Conservation (phyloP, 2,888 invertebrate genomes). For the Aspidapion aeneum region DNA sequence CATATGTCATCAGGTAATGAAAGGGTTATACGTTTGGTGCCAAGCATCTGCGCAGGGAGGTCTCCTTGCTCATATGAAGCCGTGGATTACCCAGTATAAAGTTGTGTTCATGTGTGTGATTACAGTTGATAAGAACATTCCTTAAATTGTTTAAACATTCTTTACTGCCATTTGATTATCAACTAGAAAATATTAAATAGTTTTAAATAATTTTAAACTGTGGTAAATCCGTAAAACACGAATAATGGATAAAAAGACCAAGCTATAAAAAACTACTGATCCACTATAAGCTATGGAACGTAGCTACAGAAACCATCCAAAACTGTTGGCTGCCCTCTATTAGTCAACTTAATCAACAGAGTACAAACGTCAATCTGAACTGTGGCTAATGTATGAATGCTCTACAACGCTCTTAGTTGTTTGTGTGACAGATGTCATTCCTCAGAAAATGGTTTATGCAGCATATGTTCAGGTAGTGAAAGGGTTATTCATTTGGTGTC, state of each 20-base stretch:
- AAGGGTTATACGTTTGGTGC: conserved; percentile 84
- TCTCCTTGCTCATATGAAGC: conserved; percentile 81
- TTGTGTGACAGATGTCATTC: conserved; percentile 77
- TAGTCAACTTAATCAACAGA: conserved; percentile 82
- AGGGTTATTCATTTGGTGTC: conserved; percentile 88
- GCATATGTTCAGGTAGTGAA: conserved; percentile 77
- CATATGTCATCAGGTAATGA: conserved; percentile 81
- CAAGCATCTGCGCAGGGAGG: conserved; percentile 97
- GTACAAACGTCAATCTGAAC: conserved; percentile 72
- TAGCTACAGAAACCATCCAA: conserved; percentile 69
- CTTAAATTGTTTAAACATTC: too few relatives aligned
- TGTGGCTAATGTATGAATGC: conserved; percentile 77
- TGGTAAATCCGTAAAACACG: too few relatives aligned
- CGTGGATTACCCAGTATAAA: conserved; percentile 79
- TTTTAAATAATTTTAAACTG: too few relatives aligned
- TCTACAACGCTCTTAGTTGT: conserved; percentile 67
- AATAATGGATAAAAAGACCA: too few relatives aligned
- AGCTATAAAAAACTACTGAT: conserved; percentile 79
- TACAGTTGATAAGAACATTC: conserved; percentile 20
- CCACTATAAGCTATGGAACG: conserved; percentile 73
- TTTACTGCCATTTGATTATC: too few relatives aligned
- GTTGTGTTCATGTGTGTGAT: conserved; percentile 84
- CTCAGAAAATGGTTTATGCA: conserved; percentile 65
- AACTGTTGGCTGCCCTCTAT: conserved; percentile 77
- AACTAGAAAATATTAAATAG: too few relatives aligned